Conservation (phyloP, 64 coral and sea anemone species). For the Acropora tenuis region DNA sequence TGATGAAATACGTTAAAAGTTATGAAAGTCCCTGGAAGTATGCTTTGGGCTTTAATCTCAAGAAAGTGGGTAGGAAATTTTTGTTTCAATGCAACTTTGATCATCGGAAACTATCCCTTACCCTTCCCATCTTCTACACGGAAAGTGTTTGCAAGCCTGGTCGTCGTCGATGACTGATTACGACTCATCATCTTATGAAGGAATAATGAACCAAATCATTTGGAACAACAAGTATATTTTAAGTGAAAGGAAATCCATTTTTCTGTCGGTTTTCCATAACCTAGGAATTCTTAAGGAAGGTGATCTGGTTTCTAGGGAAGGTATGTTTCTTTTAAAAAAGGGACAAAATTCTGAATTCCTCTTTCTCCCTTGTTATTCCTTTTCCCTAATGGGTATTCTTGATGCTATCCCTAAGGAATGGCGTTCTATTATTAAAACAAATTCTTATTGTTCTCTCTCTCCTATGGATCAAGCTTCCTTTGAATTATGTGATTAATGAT, state of each 20-base stretch:
- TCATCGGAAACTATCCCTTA: background rate
- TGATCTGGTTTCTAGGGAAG: background rate
- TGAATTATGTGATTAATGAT: no score
- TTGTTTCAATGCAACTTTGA: conserved; percentile 42
- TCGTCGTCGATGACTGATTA: background rate
- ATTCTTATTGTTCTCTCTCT: background rate
- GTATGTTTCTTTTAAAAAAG: background rate
- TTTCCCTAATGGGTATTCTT: no score
- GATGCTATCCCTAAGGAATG: no score
- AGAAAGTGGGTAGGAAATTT: conserved; percentile 24
- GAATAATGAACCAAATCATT: no score
- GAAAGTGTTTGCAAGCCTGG: background rate
- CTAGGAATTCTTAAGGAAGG: background rate
- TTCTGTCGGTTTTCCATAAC: background rate
- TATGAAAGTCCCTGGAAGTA: background rate
- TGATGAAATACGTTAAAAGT: background rate
- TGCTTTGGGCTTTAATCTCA: background rate
- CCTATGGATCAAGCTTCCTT: background rate
- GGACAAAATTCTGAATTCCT: conserved; percentile 18
- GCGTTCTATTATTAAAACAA: background rate
- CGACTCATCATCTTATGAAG: background rate
- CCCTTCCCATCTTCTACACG: conserved; percentile 9
- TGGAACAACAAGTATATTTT: no score
- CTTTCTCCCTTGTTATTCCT: background rate
- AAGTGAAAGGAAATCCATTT: background rate